phyloP scores from a whole-genome alignment of 2,888 invertebrate genomes.

The Xestia c-nigrum region DNA sequence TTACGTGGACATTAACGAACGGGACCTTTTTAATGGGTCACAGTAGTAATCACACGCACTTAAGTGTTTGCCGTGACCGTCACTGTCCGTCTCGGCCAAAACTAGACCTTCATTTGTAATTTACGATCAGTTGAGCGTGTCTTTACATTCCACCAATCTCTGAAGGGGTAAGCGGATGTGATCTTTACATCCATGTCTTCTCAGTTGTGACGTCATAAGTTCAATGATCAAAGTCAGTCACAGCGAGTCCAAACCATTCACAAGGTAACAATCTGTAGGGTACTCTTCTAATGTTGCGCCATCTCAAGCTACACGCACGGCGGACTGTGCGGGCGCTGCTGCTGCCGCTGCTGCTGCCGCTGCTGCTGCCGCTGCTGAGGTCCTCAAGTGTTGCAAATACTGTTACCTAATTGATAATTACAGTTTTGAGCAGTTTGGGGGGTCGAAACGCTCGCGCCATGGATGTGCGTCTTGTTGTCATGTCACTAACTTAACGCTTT shows the following conservation, averaged over 20 bases:
- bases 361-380: too few relatives aligned
- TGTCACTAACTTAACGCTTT: too few relatives aligned
- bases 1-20: background rate
- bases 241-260: background rate
- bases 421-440: too few relatives aligned
- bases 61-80: background rate
- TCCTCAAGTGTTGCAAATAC: too few relatives aligned
- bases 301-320: too few relatives aligned
- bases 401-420: too few relatives aligned
- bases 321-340: too few relatives aligned
- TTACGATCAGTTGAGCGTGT: background rate
- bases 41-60: background rate
- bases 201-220: background rate
- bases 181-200: background rate
- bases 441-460: too few relatives aligned
- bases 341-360: too few relatives aligned
- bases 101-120: background rate
- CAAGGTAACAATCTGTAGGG: background rate
- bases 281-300: background rate
- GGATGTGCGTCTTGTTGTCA: too few relatives aligned
- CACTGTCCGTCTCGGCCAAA: background rate
- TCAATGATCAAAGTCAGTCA: too few relatives aligned
- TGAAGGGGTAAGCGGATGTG: background rate
- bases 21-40: conserved; percentile 7
- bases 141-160: background rate